phyloP scores from a whole-genome alignment of 2,888 invertebrate genomes.

The Pristionchus exspectatus region DNA sequence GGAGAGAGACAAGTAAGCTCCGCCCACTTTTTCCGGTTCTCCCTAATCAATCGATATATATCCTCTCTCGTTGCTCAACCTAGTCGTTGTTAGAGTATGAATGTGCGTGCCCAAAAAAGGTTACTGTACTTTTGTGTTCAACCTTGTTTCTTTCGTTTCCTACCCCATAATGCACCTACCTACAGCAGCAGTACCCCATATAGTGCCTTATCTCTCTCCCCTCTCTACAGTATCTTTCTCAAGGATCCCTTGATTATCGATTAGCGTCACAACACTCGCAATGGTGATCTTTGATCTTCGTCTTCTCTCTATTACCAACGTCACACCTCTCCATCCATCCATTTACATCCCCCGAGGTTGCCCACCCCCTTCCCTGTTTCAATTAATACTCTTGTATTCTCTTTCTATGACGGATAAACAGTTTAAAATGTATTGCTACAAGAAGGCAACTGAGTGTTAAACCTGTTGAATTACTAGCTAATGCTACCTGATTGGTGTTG shows the following conservation, averaged over 20 bases:
- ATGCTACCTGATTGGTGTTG: conserved; percentile 37
- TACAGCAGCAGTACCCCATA: conserved; percentile 24
- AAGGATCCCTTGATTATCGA: conserved; percentile 48
- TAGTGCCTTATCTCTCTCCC: conserved; percentile 30
- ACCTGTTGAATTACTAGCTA: conserved; percentile 26
- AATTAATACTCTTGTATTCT: conserved; percentile 40
- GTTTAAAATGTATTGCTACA: not conserved
- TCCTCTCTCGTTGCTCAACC: conserved; percentile 31
- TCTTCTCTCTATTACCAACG: conserved; percentile 20
- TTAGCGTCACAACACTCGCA: conserved; percentile 46
- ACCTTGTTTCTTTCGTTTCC: conserved; percentile 43
- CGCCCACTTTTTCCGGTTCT: conserved; percentile 22
- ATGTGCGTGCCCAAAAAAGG: conserved; percentile 11
- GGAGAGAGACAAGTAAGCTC: conserved; percentile 44
- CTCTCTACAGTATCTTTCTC: conserved; percentile 52
- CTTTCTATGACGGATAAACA: conserved; percentile 45
- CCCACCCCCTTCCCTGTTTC: conserved; percentile 2
- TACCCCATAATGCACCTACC: conserved; percentile 20
- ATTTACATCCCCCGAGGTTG: conserved; percentile 11
- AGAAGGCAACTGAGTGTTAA: not conserved
- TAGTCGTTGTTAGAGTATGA: conserved; percentile 51
- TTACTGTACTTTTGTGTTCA: conserved; percentile 44
- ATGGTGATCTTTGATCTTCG: conserved; percentile 51
- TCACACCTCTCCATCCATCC: conserved; percentile 21
- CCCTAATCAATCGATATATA: conserved; percentile 38